phyloP scores from a whole-genome alignment of 2,888 invertebrate species.

The Piscicola geometra region DNA sequence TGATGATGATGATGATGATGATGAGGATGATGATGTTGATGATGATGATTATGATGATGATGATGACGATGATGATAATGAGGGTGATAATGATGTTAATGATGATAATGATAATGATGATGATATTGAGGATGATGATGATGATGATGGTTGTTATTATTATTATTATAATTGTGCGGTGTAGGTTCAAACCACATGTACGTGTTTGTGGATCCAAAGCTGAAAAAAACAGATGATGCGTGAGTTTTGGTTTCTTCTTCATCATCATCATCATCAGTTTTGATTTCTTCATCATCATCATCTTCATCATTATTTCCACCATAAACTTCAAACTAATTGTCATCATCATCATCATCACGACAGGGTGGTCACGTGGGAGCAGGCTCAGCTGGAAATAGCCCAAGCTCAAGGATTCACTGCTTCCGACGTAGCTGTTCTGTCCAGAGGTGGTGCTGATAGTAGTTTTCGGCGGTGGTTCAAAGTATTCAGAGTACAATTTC shows the following conservation, averaged over 20 bases:
- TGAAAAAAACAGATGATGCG: conserved; percentile 9
- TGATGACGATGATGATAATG: not conserved
- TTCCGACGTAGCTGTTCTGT: conserved; percentile 49
- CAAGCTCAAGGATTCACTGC: conserved; percentile 55
- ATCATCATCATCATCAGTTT: no score
- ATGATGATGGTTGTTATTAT: no score
- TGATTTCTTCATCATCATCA: no score
- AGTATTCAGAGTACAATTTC: no score
- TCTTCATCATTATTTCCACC: no score
- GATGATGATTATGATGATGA: conserved; percentile 17
- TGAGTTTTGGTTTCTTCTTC: not conserved
- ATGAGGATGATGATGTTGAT: conserved; percentile 17
- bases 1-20: conserved; percentile 17
- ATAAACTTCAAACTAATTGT: no score
- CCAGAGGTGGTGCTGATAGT: conserved; percentile 49
- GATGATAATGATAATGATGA: no score
- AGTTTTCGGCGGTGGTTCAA: no score
- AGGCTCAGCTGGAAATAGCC: conserved; percentile 57
- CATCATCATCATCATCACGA: not conserved
- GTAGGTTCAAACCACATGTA: conserved; percentile 56
- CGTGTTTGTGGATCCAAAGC: conserved; percentile 53
- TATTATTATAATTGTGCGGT: no score
- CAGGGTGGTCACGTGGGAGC: conserved; percentile 53
- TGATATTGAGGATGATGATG: no score
- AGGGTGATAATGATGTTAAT: no score